Evolutionary conservation across 2,888 invertebrate genomes (phyloP), one percentile per base, ranked within the genome.

Genomic region (Habrosyne pyritoides): DNA sequence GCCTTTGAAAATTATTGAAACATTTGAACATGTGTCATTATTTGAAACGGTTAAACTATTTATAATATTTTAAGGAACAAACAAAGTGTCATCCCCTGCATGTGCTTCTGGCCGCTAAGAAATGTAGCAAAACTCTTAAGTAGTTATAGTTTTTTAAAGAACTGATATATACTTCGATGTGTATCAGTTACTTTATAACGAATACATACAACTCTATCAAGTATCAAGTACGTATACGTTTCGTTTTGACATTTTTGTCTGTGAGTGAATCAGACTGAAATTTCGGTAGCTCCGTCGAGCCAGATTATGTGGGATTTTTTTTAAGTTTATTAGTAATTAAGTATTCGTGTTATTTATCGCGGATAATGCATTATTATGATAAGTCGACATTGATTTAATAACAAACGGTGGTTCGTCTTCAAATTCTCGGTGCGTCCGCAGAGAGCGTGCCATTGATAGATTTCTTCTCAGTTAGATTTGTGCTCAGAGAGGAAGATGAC

Each of bases 401-500:
- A 71, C 67, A 64, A 73, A 73, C 68, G 61, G 75, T 80, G 68
- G 68, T 71, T 28, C 28, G 71, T 60, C 64, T 70, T 64, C 68
- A 63, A 61, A 68, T 71, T 66, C 61, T 64, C 66, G 75, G 80
- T 81, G 79, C 74, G 73, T 79, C 73, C 65, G 67, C 70, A 64
- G 71, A 64, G 71, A 79, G 75, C 79, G 76, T 79, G 74, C 69
- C 76, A 75, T 80, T 82, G 75, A 76, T 79, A 83, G 76, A 76
- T 83, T 78, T 80, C 42, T 18, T 42, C 78, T 69, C 73, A 78
- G 79, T 79, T 81, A 84, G 74, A 79, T 83, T 81, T 81, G 83
- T 83, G 82, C 67, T 67, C 66, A 63, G 76, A 75, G 77, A 78
- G 81, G 81, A 90, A 86, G 83, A 91, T 90, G 91, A 87, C 78